Conservation (phyloP, 2,888 invertebrate species). For the Patella depressa region DNA sequence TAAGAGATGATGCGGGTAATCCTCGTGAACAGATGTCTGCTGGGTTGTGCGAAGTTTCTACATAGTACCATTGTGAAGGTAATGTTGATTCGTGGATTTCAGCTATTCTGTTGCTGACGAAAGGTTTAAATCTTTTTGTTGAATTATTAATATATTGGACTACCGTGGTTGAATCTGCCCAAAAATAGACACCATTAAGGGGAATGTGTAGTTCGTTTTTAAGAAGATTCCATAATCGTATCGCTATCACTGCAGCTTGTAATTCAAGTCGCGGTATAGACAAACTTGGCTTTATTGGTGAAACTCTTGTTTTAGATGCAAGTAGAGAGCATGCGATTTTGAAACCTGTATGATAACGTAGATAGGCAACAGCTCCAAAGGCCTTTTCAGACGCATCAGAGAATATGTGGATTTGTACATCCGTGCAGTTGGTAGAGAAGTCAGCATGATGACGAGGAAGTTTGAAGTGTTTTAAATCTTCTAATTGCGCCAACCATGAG, state of each 20-base stretch:
- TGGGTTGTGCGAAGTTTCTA: neutral
- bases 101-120: slow-evolving; percentile 10
- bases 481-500: neutral
- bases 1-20: neutral
- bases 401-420: slow-evolving; percentile 8
- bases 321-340: slow-evolving; percentile 6
- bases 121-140: slow-evolving; percentile 14
- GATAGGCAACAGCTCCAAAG: slow-evolving; percentile 2
- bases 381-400: slow-evolving; percentile 12
- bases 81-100: slow-evolving; percentile 3
- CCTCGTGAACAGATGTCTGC: slow-evolving; percentile 11
- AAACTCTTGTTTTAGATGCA: slow-evolving; percentile 8
- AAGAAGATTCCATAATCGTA: slow-evolving; percentile 5
- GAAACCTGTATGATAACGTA: neutral
- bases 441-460: neutral
- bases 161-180: neutral
- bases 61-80: neutral
- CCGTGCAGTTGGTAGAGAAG: neutral
- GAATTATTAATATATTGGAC: slow-evolving; percentile 13
- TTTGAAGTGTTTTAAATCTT: neutral
- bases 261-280: slow-evolving; percentile 13
- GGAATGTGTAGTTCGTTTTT: slow-evolving; percentile 5
- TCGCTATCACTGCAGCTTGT: slow-evolving; percentile 8
- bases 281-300: slow-evolving; percentile 12
- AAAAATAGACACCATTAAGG: neutral